Evolutionary conservation across 2,113 vertebrate species (phyloP).

Genomic region (Sturnira hondurensis): DNA sequence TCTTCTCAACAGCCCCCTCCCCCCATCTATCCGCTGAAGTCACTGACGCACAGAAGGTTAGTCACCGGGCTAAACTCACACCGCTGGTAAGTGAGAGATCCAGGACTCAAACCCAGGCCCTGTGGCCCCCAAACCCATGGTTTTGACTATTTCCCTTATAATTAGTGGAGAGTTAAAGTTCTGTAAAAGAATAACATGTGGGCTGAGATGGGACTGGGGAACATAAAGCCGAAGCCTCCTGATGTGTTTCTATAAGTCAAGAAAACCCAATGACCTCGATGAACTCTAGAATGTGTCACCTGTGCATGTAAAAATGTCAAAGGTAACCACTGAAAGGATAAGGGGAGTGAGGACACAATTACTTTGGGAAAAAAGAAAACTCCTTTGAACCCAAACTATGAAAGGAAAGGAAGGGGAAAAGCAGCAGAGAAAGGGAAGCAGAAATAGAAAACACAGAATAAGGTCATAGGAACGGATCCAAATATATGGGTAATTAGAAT

Average conservation of each 20-base stretch:
- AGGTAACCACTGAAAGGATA: not conserved
- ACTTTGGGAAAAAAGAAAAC: not conserved
- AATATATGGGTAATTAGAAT: not conserved
- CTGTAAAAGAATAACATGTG: not conserved
- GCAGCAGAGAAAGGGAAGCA: not conserved
- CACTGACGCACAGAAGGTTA: not conserved
- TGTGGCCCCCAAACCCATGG: not conserved
- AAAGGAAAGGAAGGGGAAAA: not conserved
- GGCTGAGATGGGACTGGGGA: not conserved
- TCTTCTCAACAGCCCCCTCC: not conserved
- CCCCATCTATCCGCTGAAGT: not conserved
- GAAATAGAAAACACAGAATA: not conserved
- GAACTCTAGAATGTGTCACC: not conserved
- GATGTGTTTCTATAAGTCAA: no score
- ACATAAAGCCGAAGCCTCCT: not conserved
- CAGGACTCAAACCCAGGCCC: not conserved
- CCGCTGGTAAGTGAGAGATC: not conserved
- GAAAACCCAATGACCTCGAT: not conserved
- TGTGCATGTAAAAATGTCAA: not conserved
- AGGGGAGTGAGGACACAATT: not conserved
- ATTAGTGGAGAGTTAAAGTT: not conserved
- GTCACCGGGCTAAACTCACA: not conserved
- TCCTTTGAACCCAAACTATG: not conserved
- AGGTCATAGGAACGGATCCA: not conserved
- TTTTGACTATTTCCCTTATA: not conserved